These are phyloP conservation scores for Hexactinellida sp. DNA, from an alignment of 37 sponge, comb jelly and placozoan genomes.

Conservation along the genomic window DNA sequence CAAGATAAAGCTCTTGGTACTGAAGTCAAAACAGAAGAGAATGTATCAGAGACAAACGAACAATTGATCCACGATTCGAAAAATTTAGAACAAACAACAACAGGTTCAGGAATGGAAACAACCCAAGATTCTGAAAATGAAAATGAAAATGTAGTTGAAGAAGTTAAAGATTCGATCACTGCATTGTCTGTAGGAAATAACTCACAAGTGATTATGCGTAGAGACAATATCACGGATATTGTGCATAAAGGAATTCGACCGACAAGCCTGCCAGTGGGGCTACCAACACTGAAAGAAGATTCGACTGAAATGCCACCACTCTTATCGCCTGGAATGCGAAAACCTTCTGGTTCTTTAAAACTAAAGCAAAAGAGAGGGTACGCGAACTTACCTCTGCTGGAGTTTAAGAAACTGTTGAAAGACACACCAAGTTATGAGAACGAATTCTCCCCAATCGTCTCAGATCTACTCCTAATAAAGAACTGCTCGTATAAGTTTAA, in stretches of 20 bases:
- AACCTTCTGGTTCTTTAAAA: background rate
- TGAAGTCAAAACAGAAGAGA: background rate
- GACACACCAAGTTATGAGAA: background rate
- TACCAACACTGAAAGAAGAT: background rate
- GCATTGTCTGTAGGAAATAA: background rate
- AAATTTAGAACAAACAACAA: too few relatives aligned
- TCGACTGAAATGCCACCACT: background rate
- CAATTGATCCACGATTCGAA: too few relatives aligned
- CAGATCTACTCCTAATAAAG: background rate
- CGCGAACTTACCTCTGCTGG: background rate
- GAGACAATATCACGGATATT: background rate
- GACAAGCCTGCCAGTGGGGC: background rate
- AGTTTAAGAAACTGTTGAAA: background rate
- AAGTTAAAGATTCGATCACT: background rate
- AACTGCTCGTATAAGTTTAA: background rate
- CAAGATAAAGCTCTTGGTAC: background rate
- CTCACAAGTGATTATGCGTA: background rate
- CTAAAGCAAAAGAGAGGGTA: background rate
- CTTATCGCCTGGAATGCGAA: background rate
- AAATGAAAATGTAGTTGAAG: background rate
- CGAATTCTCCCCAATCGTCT: background rate
- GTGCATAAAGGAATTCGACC: background rate
- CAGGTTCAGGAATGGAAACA: background rate
- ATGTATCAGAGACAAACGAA: background rate
- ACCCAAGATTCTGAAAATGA: background rate